Evolutionary conservation across 2,113 vertebrate genomes (phyloP).

Genomic region (Podiceps cristatus): DNA sequence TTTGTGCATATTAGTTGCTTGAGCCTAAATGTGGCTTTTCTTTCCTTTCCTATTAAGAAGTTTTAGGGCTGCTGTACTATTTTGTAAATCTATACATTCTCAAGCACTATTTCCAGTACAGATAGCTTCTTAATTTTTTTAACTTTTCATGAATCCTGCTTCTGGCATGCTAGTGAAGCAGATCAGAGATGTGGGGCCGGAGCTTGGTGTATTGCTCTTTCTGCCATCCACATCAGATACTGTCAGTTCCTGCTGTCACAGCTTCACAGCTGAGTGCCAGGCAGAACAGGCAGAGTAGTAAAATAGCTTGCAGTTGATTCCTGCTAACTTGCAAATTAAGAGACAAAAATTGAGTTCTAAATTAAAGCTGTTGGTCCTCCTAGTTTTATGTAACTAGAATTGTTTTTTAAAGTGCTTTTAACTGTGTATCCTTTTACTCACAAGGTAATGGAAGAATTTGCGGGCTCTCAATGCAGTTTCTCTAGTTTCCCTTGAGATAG

Average conservation of each 20-base stretch:
- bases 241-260: not conserved
- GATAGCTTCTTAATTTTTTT: not conserved
- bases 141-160: not conserved
- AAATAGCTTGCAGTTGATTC: not conserved
- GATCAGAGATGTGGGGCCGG: not conserved
- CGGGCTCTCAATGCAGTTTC: not conserved
- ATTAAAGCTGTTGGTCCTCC: not conserved
- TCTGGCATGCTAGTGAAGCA: rapidly evolving
- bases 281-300: not conserved
- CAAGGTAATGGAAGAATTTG: not conserved
- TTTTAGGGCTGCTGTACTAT: not conserved
- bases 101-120: not conserved
- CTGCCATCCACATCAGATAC: not conserved
- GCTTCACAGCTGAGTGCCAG: not conserved
- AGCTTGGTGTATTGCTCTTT: not conserved
- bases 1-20: not conserved
- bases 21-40: not conserved
- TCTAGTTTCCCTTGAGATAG: not conserved
- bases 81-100: not conserved
- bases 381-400: not conserved
- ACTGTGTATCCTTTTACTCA: not conserved
- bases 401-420: not conserved
- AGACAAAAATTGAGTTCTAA: not conserved
- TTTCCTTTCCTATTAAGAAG: not conserved
- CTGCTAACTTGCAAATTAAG: not conserved